A percentile compares a stretch with the other conserved stretches of the same genome.
phyloP scores from a whole-genome alignment of 1,140 invertebrate genomes.

The Micrasema longulum region DNA sequence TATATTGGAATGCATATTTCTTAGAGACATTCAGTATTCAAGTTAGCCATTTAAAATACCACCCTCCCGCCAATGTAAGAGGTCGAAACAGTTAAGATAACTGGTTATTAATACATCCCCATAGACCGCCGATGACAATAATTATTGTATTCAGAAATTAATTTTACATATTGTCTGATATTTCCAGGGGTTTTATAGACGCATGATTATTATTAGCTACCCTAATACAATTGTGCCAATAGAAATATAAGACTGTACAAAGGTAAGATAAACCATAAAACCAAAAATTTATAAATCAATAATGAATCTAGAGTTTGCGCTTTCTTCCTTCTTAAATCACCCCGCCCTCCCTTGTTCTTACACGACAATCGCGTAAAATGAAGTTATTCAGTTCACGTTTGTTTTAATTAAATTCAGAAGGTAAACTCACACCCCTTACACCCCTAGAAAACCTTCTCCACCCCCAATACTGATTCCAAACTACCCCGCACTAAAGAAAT shows the following conservation, averaged over 20 bases:
- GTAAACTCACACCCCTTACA: constrained; percentile 20
- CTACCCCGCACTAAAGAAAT: constrained; percentile 15
- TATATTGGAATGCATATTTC: no score
- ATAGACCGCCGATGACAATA: background rate
- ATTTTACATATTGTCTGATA: background rate
- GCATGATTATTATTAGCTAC: background rate
- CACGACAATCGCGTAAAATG: constrained; percentile 23
- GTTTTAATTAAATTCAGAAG: constrained; percentile 51
- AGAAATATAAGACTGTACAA: background rate
- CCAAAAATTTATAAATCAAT: background rate
- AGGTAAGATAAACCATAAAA: background rate
- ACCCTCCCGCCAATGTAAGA: background rate
- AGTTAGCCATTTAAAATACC: constrained; percentile 1
- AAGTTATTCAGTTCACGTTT: constrained; percentile 48
- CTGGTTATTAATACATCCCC: constrained; percentile 40
- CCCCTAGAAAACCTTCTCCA: constrained; percentile 3
- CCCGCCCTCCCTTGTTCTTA: constrained; percentile 16
- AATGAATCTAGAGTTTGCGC: background rate
- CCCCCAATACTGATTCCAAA: background rate
- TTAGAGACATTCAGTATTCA: no score
- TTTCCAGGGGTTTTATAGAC: background rate
- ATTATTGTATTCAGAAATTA: background rate
- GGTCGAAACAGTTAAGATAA: constrained; percentile 14
- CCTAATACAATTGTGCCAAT: background rate
- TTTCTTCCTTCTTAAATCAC: background rate